Percentiles rank a stretch among this genome's conserved stretches.
Evolutionary conservation across 2,888 invertebrate genomes (phyloP).

Genomic region (Temnothorax rugatulus): DNA sequence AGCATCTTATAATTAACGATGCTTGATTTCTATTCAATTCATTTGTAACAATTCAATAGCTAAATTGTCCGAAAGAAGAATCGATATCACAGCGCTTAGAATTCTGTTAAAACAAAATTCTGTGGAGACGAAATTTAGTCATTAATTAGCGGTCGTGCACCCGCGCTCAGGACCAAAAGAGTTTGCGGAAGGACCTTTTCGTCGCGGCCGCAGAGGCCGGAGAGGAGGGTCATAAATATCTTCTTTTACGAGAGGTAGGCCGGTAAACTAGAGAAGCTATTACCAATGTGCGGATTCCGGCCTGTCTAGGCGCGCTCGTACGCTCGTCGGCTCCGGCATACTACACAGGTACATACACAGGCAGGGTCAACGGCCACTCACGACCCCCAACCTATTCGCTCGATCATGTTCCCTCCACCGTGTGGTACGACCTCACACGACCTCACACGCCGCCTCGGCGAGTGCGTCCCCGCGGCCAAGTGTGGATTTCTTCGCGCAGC

Average conservation of each 20-base stretch:
- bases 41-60: neutral
- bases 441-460: conserved; percentile 43
- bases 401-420: conserved; percentile 70
- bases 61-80: neutral
- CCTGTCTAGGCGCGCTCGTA: conserved; percentile 68
- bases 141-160: conserved; percentile 52
- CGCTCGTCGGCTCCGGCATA: conserved; percentile 47
- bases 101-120: neutral
- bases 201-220: conserved; percentile 5
- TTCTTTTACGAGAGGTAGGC: conserved; percentile 70
- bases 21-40: neutral
- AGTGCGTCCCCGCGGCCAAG: conserved; percentile 12
- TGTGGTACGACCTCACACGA: conserved; percentile 73
- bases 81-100: neutral
- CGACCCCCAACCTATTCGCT: conserved; percentile 85
- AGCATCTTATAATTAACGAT: neutral
- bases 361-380: conserved; percentile 84
- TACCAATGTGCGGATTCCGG: conserved; percentile 73
- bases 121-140: neutral
- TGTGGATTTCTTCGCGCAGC: conserved; percentile 59
- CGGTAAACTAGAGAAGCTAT: conserved; percentile 72
- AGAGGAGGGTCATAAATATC: conserved; percentile 66
- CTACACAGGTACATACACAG: conserved; percentile 67
- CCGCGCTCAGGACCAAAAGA: conserved; percentile 32
- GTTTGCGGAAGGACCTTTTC: conserved; percentile 25